These are phyloP conservation scores for Diplodus sargus DNA, from an alignment of 2,797 vertebrate genomes.

Conservation along the genomic window DNA sequence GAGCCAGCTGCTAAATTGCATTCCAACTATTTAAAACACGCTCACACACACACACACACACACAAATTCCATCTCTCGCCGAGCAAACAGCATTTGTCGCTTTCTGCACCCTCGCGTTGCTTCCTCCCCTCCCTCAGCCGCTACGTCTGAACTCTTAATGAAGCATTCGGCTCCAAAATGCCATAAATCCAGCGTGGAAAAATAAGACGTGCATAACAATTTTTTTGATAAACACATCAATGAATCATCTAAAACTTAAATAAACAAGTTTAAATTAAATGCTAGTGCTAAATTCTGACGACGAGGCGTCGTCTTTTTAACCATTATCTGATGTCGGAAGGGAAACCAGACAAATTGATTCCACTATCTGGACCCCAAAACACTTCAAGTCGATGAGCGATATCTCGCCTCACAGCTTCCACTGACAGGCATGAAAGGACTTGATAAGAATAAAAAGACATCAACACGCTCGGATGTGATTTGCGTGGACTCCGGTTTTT, in stretches of 20 bases:
- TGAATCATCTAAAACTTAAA: slow-evolving; percentile 21
- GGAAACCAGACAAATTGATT: slow-evolving; percentile 39
- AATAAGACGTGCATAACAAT: neutral
- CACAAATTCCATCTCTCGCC: slow-evolving; percentile 58
- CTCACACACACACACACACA: slow-evolving; percentile 38
- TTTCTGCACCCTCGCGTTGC: slow-evolving; percentile 10
- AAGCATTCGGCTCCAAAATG: slow-evolving; percentile 40
- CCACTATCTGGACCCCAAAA: slow-evolving; percentile 20
- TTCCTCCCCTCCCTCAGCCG: slow-evolving; percentile 5
- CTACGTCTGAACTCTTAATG: slow-evolving; percentile 44
- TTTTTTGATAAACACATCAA: neutral
- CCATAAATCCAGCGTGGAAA: neutral
- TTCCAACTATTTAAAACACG: slow-evolving; percentile 56
- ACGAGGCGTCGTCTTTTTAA: slow-evolving; percentile 12
- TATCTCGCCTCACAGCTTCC: slow-evolving; percentile 31
- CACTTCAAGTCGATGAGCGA: slow-evolving; percentile 36
- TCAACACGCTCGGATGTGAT: slow-evolving; percentile 20
- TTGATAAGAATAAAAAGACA: slow-evolving; percentile 36
- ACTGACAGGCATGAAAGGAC: slow-evolving; percentile 23
- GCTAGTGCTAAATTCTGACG: neutral
- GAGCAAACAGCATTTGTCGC: slow-evolving; percentile 58
- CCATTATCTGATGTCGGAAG: slow-evolving; percentile 21
- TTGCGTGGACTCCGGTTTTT: neutral
- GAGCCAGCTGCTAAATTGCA: slow-evolving; percentile 71
- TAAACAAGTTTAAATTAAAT: slow-evolving; percentile 29